These are phyloP conservation scores for Bombus breviceps DNA, from an alignment of 1,140 invertebrate species.

Conservation along the genomic window DNA sequence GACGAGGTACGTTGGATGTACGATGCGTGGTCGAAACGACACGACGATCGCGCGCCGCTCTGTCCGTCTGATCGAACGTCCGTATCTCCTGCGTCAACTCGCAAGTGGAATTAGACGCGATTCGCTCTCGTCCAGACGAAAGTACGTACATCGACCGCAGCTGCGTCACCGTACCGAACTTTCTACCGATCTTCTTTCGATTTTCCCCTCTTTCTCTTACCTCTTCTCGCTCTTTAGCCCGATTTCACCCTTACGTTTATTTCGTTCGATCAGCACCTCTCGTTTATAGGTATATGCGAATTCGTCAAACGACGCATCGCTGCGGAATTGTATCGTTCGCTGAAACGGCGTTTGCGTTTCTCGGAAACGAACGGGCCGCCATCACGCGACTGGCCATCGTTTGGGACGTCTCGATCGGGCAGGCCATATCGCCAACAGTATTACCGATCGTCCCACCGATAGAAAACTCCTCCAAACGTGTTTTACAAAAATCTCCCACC, in stretches of 20 bases:
- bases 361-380: neutral
- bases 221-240: neutral
- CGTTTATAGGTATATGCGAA: slow-evolving; percentile 26
- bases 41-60: neutral
- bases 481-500: neutral
- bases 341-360: slow-evolving; percentile 13
- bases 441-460: slow-evolving; percentile 11
- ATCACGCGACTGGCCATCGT: slow-evolving; percentile 5
- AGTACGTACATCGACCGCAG: neutral
- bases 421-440: neutral
- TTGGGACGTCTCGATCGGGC: slow-evolving; percentile 29
- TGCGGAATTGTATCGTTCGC: slow-evolving; percentile 51
- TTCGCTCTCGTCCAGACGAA: slow-evolving; percentile 40
- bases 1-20: neutral
- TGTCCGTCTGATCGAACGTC: neutral
- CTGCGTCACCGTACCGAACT: neutral
- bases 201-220: neutral
- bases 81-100: neutral
- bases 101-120: neutral
- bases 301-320: slow-evolving; percentile 39
- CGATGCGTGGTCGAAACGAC: neutral
- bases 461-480: neutral
- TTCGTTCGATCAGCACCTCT: neutral
- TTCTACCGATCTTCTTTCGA: neutral
- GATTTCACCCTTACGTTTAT: slow-evolving; percentile 19